phyloP scores from a whole-genome alignment of 2,113 vertebrate genomes.

The Hassar affinis region DNA sequence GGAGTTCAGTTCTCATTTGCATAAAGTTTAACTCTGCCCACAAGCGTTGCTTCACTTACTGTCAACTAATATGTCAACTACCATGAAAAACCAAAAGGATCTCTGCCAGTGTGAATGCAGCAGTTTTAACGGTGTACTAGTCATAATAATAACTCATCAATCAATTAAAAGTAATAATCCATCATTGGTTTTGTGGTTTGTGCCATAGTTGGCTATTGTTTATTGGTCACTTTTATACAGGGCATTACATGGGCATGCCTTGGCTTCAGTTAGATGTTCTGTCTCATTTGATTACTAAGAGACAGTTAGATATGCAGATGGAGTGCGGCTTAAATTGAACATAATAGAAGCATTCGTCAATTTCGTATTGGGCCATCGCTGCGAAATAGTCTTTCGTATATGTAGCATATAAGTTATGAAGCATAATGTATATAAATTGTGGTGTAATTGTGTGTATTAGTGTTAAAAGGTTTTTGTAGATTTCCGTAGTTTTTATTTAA shows the following conservation, averaged over 20 bases:
- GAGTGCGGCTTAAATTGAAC: neutral
- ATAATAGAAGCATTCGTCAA: neutral
- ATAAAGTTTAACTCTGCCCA: conserved; percentile 1
- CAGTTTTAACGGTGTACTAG: no score
- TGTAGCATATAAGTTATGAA: neutral
- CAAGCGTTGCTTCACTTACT: neutral
- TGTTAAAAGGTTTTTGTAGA: neutral
- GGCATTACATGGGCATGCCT: neutral
- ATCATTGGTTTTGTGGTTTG: neutral
- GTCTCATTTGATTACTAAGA: neutral
- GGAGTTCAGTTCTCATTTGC: neutral
- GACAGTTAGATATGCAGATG: neutral
- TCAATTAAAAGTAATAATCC: neutral
- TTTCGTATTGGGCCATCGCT: neutral
- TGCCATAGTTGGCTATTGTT: neutral
- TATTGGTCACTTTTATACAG: neutral
- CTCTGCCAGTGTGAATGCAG: neutral
- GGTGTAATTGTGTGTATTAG: neutral
- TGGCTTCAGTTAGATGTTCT: neutral
- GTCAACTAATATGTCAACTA: neutral
- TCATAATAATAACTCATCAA: no score
- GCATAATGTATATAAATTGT: neutral
- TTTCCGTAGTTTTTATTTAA: neutral
- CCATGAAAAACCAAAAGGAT: neutral
- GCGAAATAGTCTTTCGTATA: neutral